Conservation (phyloP, 1,140 invertebrate species). For the Papilio polyxenes region DNA sequence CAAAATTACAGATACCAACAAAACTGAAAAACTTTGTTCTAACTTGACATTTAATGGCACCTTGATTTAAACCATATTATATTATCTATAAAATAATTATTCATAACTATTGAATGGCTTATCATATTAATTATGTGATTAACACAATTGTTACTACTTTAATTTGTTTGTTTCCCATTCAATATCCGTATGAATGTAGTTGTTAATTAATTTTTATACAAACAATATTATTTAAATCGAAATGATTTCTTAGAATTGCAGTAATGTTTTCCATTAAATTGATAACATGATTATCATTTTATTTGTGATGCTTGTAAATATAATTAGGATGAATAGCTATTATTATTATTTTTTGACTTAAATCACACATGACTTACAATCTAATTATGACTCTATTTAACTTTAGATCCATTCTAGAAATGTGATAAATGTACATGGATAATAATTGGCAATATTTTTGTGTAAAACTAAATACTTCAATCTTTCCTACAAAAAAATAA, state of each 20-base stretch:
- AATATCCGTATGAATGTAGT: neutral
- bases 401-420: neutral
- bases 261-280: neutral
- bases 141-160: neutral
- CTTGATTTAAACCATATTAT: neutral
- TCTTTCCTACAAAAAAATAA: neutral
- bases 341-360: neutral
- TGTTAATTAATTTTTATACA: conserved; percentile 12
- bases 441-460: neutral
- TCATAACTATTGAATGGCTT: neutral
- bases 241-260: neutral
- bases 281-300: neutral
- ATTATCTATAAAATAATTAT: neutral
- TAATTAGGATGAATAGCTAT: neutral
- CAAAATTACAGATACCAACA: no score
- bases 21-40: neutral
- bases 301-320: neutral
- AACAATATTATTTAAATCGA: conserved; percentile 16
- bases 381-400: neutral
- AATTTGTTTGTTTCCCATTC: conserved; percentile 4
- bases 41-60: neutral
- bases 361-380: neutral
- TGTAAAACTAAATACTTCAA: neutral
- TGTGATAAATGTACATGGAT: neutral
- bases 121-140: neutral